Conservation (phyloP, 2,888 invertebrate species). For the Eledona agricola region DNA sequence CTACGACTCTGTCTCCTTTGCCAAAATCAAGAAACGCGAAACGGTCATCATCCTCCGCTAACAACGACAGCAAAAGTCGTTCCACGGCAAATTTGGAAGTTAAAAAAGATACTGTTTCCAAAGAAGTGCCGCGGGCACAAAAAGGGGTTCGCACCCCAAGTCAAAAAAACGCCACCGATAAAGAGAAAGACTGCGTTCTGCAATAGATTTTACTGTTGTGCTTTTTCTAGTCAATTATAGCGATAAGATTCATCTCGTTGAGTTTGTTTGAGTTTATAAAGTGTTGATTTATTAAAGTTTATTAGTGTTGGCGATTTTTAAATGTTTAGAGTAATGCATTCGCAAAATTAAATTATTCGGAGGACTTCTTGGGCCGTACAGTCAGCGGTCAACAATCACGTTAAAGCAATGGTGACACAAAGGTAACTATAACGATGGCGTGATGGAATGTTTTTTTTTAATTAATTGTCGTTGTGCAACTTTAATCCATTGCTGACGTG, state of each 20-base stretch:
- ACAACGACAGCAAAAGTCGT: slow-evolving; percentile 38
- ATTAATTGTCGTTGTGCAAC: slow-evolving; percentile 39
- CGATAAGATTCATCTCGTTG: too few relatives aligned
- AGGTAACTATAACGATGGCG: slow-evolving; percentile 60
- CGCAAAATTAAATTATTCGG: slow-evolving; percentile 45
- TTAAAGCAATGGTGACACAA: slow-evolving; percentile 60
- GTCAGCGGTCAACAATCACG: slow-evolving; percentile 59
- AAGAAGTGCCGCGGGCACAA: slow-evolving; percentile 43
- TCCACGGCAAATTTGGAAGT: slow-evolving; percentile 43
- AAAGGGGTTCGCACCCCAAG: slow-evolving; percentile 19
- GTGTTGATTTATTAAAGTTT: slow-evolving; percentile 45
- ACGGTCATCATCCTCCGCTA: slow-evolving; percentile 7
- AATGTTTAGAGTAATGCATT: slow-evolving; percentile 56
- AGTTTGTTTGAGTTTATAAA: slow-evolving; percentile 34
- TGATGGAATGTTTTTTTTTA: slow-evolving; percentile 42
- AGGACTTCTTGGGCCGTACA: slow-evolving; percentile 40
- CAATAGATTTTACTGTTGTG: slow-evolving; percentile 46
- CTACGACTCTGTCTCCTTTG: slow-evolving; percentile 46
- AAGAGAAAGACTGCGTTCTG: slow-evolving; percentile 56
- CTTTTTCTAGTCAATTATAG: slow-evolving; percentile 57
- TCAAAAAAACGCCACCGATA: slow-evolving; percentile 42
- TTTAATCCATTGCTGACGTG: slow-evolving; percentile 64
- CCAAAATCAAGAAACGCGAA: too few relatives aligned
- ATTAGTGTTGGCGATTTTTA: slow-evolving; percentile 49
- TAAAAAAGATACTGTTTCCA: slow-evolving; percentile 47